Conservation (phyloP, 2,113 vertebrate species). For the Kryptolebias marmoratus region DNA sequence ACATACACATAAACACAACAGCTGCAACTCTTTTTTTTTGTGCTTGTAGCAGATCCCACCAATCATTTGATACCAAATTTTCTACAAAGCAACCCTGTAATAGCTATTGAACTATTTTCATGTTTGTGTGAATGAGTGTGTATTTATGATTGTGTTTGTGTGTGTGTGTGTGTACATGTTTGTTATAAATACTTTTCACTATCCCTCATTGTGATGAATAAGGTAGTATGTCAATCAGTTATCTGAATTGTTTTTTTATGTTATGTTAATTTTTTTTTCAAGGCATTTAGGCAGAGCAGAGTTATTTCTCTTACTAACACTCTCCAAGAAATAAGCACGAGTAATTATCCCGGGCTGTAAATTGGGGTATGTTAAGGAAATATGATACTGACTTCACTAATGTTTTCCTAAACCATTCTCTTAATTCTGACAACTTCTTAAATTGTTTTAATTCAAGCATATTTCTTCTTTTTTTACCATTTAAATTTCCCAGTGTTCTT, state of each 20-base stretch:
- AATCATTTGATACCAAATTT: constrained; percentile 66
- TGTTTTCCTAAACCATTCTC: constrained; percentile 20
- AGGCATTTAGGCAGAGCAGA: constrained; percentile 60
- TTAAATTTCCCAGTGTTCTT: constrained; percentile 16
- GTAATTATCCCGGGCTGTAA: constrained; percentile 55
- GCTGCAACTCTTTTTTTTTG: constrained; percentile 38
- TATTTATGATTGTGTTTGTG: constrained; percentile 32
- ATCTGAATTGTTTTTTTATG: constrained; percentile 67
- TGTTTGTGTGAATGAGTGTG: constrained; percentile 29
- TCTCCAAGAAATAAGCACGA: constrained; percentile 45
- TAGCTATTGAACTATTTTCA: constrained; percentile 62
- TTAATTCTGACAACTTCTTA: constrained; percentile 23
- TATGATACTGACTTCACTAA: constrained; percentile 17
- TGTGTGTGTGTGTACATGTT: constrained; percentile 60
- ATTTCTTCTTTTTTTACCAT: constrained; percentile 8
- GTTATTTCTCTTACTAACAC: constrained; percentile 21
- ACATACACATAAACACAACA: constrained; percentile 40
- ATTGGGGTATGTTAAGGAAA: constrained; percentile 43
- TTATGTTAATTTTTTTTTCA: constrained; percentile 45
- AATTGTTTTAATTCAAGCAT: constrained; percentile 42
- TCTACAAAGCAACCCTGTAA: constrained; percentile 64
- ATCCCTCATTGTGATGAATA: constrained; percentile 77
- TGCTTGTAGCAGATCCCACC: constrained; percentile 55
- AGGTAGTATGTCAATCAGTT: constrained; percentile 71
- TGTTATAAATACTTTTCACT: constrained; percentile 64